Evolutionary conservation across 2,888 invertebrate genomes (phyloP), one percentile per base, ranked within the genome.

Genomic region (Allacma fusca): DNA sequence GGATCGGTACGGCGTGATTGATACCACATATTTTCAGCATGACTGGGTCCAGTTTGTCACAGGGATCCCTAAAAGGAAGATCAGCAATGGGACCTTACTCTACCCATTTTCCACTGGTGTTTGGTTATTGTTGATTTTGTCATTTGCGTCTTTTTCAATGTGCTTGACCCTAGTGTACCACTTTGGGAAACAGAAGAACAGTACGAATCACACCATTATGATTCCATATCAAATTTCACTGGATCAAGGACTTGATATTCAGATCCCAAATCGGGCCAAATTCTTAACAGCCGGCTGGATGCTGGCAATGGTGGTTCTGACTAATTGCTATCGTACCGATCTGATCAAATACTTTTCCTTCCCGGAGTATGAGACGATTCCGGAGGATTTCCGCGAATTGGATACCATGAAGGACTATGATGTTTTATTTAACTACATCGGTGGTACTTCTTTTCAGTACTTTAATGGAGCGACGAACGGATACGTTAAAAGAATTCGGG

Each of bases 261-360:
- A 28, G 1, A 71, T 71, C 16, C 71, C 71, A 9, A 24, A 9
- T 1, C 13, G 26, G 12, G 28, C 23, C 0, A 26, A 50, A 26
- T n/a, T 57, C 29, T 57, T 71, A 0, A 9, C 19, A 21, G 4
- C 13, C 12, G 21, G 23, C 7, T 71, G 71, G 71, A 71, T 71
- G 71, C 23, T 71, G 13, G 19, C 44, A 7, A 29, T 43, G 19
- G 19, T 71, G 13, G 57, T 71, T 9, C 12, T 71, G 12, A 21
- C 26, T 0, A 50, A 44, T 12, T 23, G n/a, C 7, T 71, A 71
- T 28, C 50, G 57, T 1, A n/a, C 28, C 12, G 71, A 71, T 24
- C 29, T 71, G 19, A 29, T 71, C 28, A 21, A 16, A 26, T 28
- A 71, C 21, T 71, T 71, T 57, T 28, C 71, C 9, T 43, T 24